Base-by-base conservation (phyloP, 1,140 invertebrate genomes). In the Leptinotarsa defecta region DNA sequence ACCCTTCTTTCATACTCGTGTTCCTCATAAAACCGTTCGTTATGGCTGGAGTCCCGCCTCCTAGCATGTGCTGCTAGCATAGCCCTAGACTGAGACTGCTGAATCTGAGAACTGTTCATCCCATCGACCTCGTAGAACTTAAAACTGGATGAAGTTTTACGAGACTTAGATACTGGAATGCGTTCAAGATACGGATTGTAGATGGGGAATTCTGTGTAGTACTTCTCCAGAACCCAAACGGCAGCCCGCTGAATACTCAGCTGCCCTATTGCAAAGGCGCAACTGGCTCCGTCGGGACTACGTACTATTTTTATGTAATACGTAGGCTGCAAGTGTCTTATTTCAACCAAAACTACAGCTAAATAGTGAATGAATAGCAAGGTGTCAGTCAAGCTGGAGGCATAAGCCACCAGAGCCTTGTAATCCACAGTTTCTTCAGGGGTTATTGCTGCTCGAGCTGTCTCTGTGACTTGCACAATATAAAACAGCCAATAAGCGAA, bases 401-500 rank as follows among this genome's bases (percentile, higher is more conserved):
- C 94, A 86, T 97, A 98, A 77, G 92, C 91, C 3, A 98, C 96
- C 80, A 98, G 89, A 67, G 92, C 92, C 85, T 92, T 93, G 84
- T 95, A 95, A 85, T 94, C 91, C 48, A 93, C 90, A 48, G 91
- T 90, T 86, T 94, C 93, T 78, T 93, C 93, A 13, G 90, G 91
- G 57, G 93, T 91, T 17, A 91, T 92, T n/a, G 92, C 88, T 74
- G 92, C 92, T 85, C 92, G 91, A 22, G 91, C 90, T n/a, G 90
- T 91, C 86, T 93, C 93, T 27, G 90, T 93, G 78, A 96, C 91
- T 89, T 98, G 93, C 63, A 97, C 95, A 80, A 96, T 92, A 84
- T 98, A 99, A 86, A 99, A 99, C 1, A 99, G 88, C 97, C 98
- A 99, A 87, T 96, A 98, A 17, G 96, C 93, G 88, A 98, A 97